A percentile compares a stretch with the other conserved stretches of the same genome.
Evolutionary conservation across 1,140 invertebrate species (phyloP).

Genomic region (Lanistes nyassanus): DNA sequence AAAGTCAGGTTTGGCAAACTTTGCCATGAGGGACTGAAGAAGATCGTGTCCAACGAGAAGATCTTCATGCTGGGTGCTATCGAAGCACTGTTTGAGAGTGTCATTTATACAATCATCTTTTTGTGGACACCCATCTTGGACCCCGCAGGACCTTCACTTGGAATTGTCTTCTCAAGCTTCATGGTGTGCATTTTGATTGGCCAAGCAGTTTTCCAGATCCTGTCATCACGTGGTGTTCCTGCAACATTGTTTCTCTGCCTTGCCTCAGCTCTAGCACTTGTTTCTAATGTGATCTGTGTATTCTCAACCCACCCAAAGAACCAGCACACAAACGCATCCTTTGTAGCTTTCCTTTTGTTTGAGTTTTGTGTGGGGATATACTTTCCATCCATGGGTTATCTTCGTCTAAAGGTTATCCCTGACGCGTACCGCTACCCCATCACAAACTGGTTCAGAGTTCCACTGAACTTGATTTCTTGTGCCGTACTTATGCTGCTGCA

Average conservation of each 20-base stretch:
- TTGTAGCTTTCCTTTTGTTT: slow-evolving; percentile 73
- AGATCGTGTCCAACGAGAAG: slow-evolving; percentile 65
- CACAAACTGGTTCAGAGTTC: slow-evolving; percentile 67
- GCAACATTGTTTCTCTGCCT: slow-evolving; percentile 62
- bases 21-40: slow-evolving; percentile 64
- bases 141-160: slow-evolving; percentile 65
- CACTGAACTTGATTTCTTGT: slow-evolving; percentile 66
- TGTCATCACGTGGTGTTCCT: slow-evolving; percentile 57
- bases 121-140: slow-evolving; percentile 78
- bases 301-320: slow-evolving; percentile 55
- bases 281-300: slow-evolving; percentile 59
- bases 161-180: slow-evolving; percentile 72
- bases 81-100: slow-evolving; percentile 78
- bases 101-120: slow-evolving; percentile 80
- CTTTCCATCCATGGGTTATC: slow-evolving; percentile 71
- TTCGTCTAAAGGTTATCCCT: slow-evolving; percentile 74
- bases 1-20: slow-evolving; percentile 64
- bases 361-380: slow-evolving; percentile 71
- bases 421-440: slow-evolving; percentile 67
- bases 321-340: slow-evolving; percentile 63
- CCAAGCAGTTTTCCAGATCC: slow-evolving; percentile 73
- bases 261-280: slow-evolving; percentile 58
- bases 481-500: slow-evolving; percentile 69
- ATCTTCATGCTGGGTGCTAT: slow-evolving; percentile 75
- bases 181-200: slow-evolving; percentile 79